A percentile compares a stretch with the other conserved stretches of the same genome.
phyloP scores from a whole-genome alignment of 2,888 invertebrate genomes.

The Drosophila anomelani region DNA sequence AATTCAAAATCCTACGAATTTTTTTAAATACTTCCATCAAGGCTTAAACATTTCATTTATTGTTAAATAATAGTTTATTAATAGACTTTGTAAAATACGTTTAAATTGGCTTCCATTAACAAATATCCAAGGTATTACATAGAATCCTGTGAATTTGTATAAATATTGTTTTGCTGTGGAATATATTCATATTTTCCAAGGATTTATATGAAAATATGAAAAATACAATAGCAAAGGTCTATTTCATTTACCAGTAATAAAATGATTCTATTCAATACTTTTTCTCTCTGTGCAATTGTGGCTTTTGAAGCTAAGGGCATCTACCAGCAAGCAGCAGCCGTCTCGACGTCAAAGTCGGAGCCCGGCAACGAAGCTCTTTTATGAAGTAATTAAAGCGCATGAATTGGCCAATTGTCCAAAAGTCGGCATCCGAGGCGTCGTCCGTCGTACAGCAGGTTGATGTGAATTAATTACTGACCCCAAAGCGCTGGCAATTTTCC shows the following conservation, averaged over 20 bases:
- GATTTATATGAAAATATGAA: too few relatives aligned
- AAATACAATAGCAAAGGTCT: too few relatives aligned
- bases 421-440: slow-evolving; percentile 47
- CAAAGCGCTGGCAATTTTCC: slow-evolving; percentile 62
- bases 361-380: slow-evolving; percentile 51
- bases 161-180: too few relatives aligned
- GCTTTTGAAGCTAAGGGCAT: slow-evolving; percentile 37
- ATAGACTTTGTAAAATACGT: too few relatives aligned
- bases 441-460: slow-evolving; percentile 52
- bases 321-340: slow-evolving; percentile 52
- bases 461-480: slow-evolving; percentile 79
- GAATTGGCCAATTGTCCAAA: slow-evolving; percentile 73
- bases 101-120: too few relatives aligned
- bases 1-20: too few relatives aligned
- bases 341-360: slow-evolving; percentile 16
- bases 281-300: slow-evolving; percentile 20
- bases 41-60: neutral
- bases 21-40: too few relatives aligned
- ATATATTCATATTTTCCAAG: neutral
- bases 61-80: too few relatives aligned
- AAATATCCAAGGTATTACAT: too few relatives aligned
- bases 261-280: neutral
- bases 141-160: too few relatives aligned
- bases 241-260: neutral
- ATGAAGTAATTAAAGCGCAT: slow-evolving; percentile 79